A percentile compares a stretch with the other conserved stretches of the same genome.
Evolutionary conservation across 1,140 invertebrate genomes (phyloP).

Genomic region (Zophobas morio): DNA sequence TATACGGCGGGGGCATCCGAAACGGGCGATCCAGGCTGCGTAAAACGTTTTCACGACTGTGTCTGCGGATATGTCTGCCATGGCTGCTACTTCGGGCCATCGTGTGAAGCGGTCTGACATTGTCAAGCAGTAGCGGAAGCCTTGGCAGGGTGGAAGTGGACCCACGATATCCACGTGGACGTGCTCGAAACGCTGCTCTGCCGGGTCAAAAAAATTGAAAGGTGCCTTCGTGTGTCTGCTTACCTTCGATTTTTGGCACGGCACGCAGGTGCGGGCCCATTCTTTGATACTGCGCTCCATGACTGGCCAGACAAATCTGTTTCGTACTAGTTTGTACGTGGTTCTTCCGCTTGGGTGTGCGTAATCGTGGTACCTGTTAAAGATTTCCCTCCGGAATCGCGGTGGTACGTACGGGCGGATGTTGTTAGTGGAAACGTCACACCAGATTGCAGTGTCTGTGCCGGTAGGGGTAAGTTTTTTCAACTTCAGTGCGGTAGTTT

Average conservation of each 20-base stretch:
- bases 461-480: neutral
- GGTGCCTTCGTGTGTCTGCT: conserved; percentile 37
- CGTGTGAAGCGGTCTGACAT: conserved; percentile 67
- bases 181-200: conserved; percentile 56
- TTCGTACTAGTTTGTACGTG: conserved; percentile 44
- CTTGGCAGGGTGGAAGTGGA: conserved; percentile 64
- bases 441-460: conserved; percentile 3
- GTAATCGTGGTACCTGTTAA: conserved; percentile 52
- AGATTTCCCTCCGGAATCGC: conserved; percentile 46
- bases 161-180: conserved; percentile 71
- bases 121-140: conserved; percentile 66
- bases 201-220: conserved; percentile 25
- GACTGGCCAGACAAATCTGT: conserved; percentile 55
- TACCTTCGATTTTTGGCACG: conserved; percentile 63
- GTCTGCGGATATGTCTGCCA: conserved; percentile 63
- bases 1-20: conserved; percentile 57
- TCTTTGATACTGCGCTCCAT: conserved; percentile 57
- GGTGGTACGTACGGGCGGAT: conserved; percentile 57
- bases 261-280: conserved; percentile 57
- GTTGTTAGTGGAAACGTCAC: conserved; percentile 50
- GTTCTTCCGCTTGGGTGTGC: conserved; percentile 60
- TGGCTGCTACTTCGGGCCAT: conserved; percentile 67
- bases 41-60: conserved; percentile 61
- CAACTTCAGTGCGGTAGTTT: neutral
- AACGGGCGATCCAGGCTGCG: conserved; percentile 57